Evolutionary conservation across 2,113 vertebrate genomes (phyloP).

Genomic region (Pycnonotus jocosus): DNA sequence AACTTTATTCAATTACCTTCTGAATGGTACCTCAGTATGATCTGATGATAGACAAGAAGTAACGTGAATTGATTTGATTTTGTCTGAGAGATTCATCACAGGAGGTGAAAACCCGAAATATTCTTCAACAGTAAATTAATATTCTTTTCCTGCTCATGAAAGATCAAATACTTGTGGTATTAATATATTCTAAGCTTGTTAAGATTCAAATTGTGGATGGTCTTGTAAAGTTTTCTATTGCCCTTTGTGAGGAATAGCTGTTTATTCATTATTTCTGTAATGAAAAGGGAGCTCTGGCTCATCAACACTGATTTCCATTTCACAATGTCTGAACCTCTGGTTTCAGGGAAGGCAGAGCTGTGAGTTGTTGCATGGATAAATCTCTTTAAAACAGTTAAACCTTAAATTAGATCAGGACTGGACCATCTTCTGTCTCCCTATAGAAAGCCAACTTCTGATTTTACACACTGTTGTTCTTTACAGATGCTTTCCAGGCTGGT

Average conservation of each 20-base stretch:
- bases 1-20: slow-evolving; percentile 34
- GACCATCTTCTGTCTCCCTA: not conserved
- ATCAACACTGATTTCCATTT: not conserved
- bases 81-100: not conserved
- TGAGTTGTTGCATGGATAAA: not conserved
- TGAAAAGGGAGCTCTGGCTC: not conserved
- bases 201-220: not conserved
- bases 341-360: not conserved
- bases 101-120: not conserved
- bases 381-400: not conserved
- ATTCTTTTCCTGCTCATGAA: not conserved
- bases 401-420: not conserved
- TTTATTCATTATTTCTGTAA: slow-evolving; percentile 29
- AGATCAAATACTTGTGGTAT: not conserved
- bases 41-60: not conserved
- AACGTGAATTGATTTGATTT: not conserved
- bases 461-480: not conserved
- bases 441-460: not conserved
- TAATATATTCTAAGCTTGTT: not conserved
- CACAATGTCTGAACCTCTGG: not conserved
- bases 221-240: not conserved
- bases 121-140: slow-evolving; percentile 8
- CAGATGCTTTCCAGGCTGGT: not conserved
- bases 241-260: not conserved
- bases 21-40: not conserved